Evolutionary conservation across 2,888 invertebrate genomes (phyloP).

Genomic region (Hololepta plana): DNA sequence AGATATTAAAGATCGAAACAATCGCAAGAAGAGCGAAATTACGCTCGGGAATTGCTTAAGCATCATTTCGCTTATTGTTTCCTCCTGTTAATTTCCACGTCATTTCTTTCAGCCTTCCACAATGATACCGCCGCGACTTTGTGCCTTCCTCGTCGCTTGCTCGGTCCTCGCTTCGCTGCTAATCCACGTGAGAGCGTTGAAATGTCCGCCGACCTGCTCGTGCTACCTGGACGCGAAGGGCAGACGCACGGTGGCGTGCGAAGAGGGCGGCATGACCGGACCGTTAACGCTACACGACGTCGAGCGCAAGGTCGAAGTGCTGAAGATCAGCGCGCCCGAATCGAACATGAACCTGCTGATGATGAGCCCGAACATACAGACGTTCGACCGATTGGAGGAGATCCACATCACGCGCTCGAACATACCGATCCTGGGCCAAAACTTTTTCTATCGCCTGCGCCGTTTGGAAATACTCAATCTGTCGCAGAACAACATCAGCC

Average conservation of each 20-base stretch:
- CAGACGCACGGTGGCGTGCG: conserved; percentile 38
- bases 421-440: conserved; percentile 59
- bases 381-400: conserved; percentile 40
- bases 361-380: conserved; percentile 50
- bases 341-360: conserved; percentile 41
- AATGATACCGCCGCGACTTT: too few species aligned
- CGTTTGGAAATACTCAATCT: conserved; percentile 42
- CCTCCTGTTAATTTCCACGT: too few species aligned
- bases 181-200: too few species aligned
- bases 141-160: too few species aligned
- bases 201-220: conserved; percentile 49
- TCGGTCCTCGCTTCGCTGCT: too few species aligned
- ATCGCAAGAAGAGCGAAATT: too few species aligned
- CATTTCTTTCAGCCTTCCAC: too few species aligned
- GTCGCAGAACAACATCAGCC: conserved; percentile 57
- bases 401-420: conserved; percentile 61
- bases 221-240: conserved; percentile 37
- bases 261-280: conserved; percentile 40
- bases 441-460: conserved; percentile 58
- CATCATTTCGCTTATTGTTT: too few species aligned
- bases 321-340: conserved; percentile 48
- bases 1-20: too few species aligned
- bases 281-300: conserved; percentile 42
- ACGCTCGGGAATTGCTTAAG: too few species aligned
- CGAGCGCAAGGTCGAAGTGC: conserved; percentile 38